Conservation (phyloP, 2,113 vertebrate genomes). For the Regulus satrapa region DNA sequence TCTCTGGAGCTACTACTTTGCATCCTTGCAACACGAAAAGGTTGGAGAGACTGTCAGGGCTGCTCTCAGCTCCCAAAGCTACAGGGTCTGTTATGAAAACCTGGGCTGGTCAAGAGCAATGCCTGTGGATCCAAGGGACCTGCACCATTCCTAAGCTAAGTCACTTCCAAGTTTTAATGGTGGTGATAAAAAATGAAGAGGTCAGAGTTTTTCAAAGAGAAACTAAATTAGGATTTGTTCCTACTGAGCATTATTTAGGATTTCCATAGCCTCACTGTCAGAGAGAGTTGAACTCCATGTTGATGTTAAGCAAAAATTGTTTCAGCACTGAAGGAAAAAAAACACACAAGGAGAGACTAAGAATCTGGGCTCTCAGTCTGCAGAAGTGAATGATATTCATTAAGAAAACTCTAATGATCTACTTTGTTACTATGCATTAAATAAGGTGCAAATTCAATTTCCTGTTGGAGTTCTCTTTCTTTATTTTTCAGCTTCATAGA, state of each 20-base stretch:
- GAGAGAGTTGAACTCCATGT: neutral
- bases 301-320: neutral
- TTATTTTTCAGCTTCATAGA: neutral
- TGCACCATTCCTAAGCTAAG: neutral
- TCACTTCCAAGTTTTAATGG: neutral
- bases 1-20: neutral
- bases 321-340: neutral
- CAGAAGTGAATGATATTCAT: neutral
- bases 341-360: neutral
- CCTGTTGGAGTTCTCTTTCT: neutral
- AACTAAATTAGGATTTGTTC: neutral
- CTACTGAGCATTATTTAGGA: neutral
- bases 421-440: neutral
- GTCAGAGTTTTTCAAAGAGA: neutral
- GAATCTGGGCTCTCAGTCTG: neutral
- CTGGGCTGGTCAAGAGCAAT: neutral
- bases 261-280: neutral
- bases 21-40: neutral
- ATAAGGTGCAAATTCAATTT: constrained; percentile 38
- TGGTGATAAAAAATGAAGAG: neutral
- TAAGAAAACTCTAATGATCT: neutral
- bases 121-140: neutral
- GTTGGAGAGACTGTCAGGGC: neutral
- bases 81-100: neutral
- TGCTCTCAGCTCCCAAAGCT: neutral